Evolutionary conservation across 2,888 invertebrate species (phyloP).

Genomic region (Diploptera punctata): DNA sequence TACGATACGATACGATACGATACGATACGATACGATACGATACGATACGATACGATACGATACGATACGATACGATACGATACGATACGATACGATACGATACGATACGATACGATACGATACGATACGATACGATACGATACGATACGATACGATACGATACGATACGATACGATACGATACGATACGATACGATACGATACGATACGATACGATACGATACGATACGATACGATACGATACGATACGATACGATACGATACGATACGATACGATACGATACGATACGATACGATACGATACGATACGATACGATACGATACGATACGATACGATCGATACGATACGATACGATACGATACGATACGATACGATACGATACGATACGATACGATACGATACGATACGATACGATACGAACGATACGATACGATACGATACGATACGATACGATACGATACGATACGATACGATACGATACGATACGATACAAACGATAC

Average conservation of each 20-base stretch:
- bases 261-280: not conserved
- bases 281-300: not conserved
- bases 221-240: not conserved
- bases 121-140: not conserved
- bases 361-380: slow-evolving; percentile 5
- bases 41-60: slow-evolving; percentile 16
- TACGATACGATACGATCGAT: too few species aligned
- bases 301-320: not conserved
- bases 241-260: not conserved
- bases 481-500: slow-evolving; percentile 6
- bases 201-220: not conserved
- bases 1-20: slow-evolving; percentile 11
- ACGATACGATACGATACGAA: too few species aligned
- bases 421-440: too few species aligned
- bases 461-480: slow-evolving; percentile 15
- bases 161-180: not conserved
- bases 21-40: slow-evolving; percentile 5
- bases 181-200: not conserved
- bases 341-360: slow-evolving; percentile 8
- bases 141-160: not conserved
- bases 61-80: slow-evolving; percentile 6
- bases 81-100: not conserved
- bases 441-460: slow-evolving; percentile 12
- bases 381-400: slow-evolving; percentile 14
- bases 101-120: not conserved